Evolutionary conservation across 2,888 invertebrate species (phyloP).

Genomic region (Hypsopygia costalis): DNA sequence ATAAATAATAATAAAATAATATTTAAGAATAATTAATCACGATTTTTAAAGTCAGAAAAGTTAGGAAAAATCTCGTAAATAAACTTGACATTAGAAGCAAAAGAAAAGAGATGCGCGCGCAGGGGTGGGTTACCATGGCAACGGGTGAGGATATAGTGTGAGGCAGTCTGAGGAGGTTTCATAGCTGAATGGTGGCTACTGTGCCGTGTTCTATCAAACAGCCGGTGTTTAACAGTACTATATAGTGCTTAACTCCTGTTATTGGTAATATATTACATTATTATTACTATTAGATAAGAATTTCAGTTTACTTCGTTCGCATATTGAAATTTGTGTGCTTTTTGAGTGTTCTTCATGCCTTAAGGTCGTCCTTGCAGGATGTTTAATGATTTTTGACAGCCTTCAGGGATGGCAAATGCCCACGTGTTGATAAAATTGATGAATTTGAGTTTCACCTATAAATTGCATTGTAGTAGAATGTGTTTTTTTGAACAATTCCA

Average conservation of each 20-base stretch:
- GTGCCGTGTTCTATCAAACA: conserved; percentile 5
- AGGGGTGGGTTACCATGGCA: conserved; percentile 45
- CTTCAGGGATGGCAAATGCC: background rate
- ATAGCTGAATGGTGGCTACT: conserved; percentile 13
- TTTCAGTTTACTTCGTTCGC: background rate
- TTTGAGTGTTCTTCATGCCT: background rate
- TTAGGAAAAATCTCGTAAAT: conserved; percentile 51
- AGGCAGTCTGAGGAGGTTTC: background rate
- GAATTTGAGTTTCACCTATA: too few species aligned
- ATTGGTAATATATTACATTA: background rate
- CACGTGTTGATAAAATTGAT: conserved; percentile 16
- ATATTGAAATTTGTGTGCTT: background rate
- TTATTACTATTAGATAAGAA: background rate
- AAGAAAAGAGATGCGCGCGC: conserved; percentile 59
- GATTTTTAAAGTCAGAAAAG: conserved; percentile 28
- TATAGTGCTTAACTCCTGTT: background rate
- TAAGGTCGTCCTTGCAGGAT: too few species aligned
- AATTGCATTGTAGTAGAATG: too few species aligned
- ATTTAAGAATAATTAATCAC: conserved; percentile 13
- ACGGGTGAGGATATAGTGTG: conserved; percentile 34
- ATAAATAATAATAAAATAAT: conserved; percentile 12
- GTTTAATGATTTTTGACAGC: too few species aligned
- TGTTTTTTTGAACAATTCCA: too few species aligned
- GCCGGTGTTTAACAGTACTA: background rate
- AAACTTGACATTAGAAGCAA: conserved; percentile 37